Base-by-base conservation (phyloP, 2,888 invertebrate genomes). In the Kuschelorhynchus macadamiae region DNA sequence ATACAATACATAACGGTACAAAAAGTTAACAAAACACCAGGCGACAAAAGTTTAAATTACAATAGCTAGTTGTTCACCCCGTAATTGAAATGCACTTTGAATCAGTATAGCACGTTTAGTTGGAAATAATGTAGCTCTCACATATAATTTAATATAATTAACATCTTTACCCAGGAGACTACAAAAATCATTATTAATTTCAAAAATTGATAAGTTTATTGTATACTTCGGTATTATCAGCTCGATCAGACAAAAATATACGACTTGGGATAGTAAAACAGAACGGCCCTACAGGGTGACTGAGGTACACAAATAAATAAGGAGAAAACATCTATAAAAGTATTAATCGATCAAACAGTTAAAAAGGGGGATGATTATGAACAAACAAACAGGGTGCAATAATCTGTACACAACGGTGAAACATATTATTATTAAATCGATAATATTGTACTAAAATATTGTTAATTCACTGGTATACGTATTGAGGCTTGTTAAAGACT, bases 381-480 rank as follows among this genome's bases (percentile, higher is more conserved):
- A 56, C 49, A 61, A 61, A 71, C 72, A 70, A 72, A 72, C 74
- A 75, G 74, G 72, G 82, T 83, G 82, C 82, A 77, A 79, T 76
- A 74, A 80, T 75, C 83, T 83, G 82, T 83, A 83, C 82, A 83
- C 79, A 83, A 83, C 82, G 78, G 81, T 82, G 83, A 81, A 72
- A 53, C 39, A 52, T 64, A 50, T 61, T n/a, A n/a, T n/a, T n/a
- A n/a, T n/a, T 57, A 61, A 41, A 60, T 74, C 71, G 74, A 66
- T 46, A 66, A 67, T 76, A 79, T 79, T 81, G 78, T 80, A 81
- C 80, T 81, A 75, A 52, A 71, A 50, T 56, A 77, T 74, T 77
- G 75, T 72, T 75, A 79, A 74, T 75, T 77, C 75, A 80, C 78
- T 80, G 80, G 80, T 82, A 81, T 79, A 75, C 76, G 74, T 69